Conservation (phyloP, 2,888 invertebrate genomes). For the Tetheella fluctuosa region DNA sequence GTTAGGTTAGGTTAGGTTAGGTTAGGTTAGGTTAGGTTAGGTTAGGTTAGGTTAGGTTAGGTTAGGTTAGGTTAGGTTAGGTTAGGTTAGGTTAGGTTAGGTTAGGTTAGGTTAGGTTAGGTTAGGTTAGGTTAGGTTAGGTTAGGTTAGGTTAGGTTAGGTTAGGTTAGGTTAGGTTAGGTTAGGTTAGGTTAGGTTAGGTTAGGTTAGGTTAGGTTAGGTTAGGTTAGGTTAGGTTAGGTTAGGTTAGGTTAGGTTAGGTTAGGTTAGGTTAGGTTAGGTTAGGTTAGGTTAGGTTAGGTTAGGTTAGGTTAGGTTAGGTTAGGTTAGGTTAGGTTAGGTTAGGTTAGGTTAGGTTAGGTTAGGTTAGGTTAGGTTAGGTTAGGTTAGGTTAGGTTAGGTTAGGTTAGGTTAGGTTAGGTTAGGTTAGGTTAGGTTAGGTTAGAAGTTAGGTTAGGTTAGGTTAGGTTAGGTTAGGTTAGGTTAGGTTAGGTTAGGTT, state of each 20-base stretch:
- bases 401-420: slow-evolving; percentile 28
- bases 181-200: slow-evolving; percentile 16
- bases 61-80: slow-evolving; percentile 27
- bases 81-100: slow-evolving; percentile 29
- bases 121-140: slow-evolving; percentile 26
- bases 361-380: slow-evolving; percentile 19
- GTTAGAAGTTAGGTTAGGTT: slow-evolving; percentile 27
- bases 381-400: slow-evolving; percentile 29
- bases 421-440: slow-evolving; percentile 30
- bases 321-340: slow-evolving; percentile 19
- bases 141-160: slow-evolving; percentile 24
- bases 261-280: slow-evolving; percentile 25
- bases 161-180: slow-evolving; percentile 22
- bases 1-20: slow-evolving; percentile 31
- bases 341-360: slow-evolving; percentile 23
- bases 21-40: slow-evolving; percentile 16
- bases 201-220: slow-evolving; percentile 23
- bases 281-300: slow-evolving; percentile 20
- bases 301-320: slow-evolving; percentile 20
- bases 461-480: slow-evolving; percentile 26
- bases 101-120: slow-evolving; percentile 19
- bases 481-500: slow-evolving; percentile 26
- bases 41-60: slow-evolving; percentile 22
- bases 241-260: slow-evolving; percentile 20
- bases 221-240: slow-evolving; percentile 28